Evolutionary conservation across 2,888 invertebrate species (phyloP).

Genomic region (Fabriciana adippe): DNA sequence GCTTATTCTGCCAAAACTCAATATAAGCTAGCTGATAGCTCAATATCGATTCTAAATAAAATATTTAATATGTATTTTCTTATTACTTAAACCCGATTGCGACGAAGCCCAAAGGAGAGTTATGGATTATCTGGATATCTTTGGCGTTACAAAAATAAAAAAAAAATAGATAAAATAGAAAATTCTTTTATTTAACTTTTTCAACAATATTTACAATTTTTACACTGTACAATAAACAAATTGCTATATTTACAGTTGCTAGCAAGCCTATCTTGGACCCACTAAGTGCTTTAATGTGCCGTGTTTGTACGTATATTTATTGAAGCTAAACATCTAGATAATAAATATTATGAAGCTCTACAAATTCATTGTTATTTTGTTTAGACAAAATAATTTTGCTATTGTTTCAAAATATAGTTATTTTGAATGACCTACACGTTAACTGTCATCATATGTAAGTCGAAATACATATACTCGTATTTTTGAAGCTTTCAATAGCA

Average conservation of each 20-base stretch:
- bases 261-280: constrained; percentile 49
- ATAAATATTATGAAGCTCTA: neutral
- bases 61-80: too few relatives aligned
- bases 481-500: neutral
- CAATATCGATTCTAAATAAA: too few relatives aligned
- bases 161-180: constrained; percentile 42
- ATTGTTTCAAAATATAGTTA: too few relatives aligned
- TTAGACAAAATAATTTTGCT: too few relatives aligned
- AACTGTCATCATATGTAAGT: too few relatives aligned
- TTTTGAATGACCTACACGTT: too few relatives aligned
- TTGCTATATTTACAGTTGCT: constrained; percentile 44
- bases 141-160: neutral
- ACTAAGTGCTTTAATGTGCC: constrained; percentile 48
- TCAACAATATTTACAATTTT: constrained; percentile 73
- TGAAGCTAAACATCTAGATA: constrained; percentile 15
- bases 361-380: too few relatives aligned
- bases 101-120: neutral
- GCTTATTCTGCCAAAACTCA: too few relatives aligned
- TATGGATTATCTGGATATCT: neutral
- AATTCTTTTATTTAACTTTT: constrained; percentile 70
- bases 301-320: constrained; percentile 37
- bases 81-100: neutral
- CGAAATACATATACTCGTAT: neutral
- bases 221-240: constrained; percentile 58
- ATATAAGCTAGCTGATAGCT: too few relatives aligned